phyloP scores from a whole-genome alignment of 2,888 invertebrate species.

The Andrena hattorfiana region DNA sequence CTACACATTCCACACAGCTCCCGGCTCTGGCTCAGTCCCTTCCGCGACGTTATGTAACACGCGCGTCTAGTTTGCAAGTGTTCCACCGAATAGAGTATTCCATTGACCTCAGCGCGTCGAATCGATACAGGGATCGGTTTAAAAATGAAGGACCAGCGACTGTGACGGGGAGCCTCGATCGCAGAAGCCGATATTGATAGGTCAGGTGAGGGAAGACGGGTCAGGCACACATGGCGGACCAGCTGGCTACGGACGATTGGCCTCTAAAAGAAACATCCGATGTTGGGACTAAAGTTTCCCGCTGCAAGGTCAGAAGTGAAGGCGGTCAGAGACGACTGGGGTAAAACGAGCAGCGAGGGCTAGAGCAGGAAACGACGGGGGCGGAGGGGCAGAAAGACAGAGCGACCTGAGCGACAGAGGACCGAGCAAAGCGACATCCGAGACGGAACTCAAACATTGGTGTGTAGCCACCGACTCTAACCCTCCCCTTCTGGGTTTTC shows the following conservation, averaged over 20 bases:
- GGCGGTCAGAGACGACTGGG: constrained; percentile 28
- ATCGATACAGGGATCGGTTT: background rate
- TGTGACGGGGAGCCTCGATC: background rate
- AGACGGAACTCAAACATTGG: constrained; percentile 80
- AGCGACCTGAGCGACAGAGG: constrained; percentile 57
- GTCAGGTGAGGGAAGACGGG: background rate
- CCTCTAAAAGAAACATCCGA: constrained; percentile 48
- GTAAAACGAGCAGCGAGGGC: constrained; percentile 48
- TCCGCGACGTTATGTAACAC: background rate
- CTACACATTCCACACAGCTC: no score
- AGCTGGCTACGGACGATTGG: constrained; percentile 21
- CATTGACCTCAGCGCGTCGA: background rate
- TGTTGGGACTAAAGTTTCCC: constrained; percentile 59
- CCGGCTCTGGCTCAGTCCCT: background rate
- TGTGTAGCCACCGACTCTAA: constrained; percentile 66
- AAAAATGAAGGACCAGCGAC: background rate
- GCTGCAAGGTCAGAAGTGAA: constrained; percentile 54
- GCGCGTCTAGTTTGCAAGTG: background rate
- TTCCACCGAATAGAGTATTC: background rate
- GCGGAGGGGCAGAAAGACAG: constrained; percentile 44
- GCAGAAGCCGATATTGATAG: background rate
- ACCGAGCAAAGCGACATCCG: constrained; percentile 76
- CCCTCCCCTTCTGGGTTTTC: constrained; percentile 48
- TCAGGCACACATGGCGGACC: constrained; percentile 6
- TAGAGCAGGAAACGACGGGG: constrained; percentile 19